Evolutionary conservation across 2,797 vertebrate genomes (phyloP).

Genomic region (Emys orbicularis): DNA sequence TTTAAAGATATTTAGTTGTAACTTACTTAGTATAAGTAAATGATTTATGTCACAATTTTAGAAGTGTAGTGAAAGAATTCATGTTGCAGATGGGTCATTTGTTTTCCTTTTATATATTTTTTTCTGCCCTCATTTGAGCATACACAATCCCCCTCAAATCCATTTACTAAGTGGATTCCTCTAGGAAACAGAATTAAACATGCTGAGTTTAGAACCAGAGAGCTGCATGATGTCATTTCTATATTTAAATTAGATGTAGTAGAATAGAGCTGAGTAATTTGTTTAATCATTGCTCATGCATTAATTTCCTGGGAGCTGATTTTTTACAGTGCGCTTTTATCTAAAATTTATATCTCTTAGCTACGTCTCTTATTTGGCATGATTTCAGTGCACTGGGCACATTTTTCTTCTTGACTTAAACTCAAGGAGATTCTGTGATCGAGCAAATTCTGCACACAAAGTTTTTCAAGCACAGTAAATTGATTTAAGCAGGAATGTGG

Average conservation of each 20-base stretch:
- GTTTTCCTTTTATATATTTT: not conserved
- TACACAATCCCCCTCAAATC: constrained; percentile 7
- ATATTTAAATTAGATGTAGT: constrained; percentile 69
- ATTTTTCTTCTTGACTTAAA: constrained; percentile 51
- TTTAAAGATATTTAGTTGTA: not conserved
- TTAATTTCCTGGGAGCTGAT: constrained; percentile 70
- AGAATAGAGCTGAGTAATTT: constrained; percentile 65
- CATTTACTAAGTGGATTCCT: constrained; percentile 64
- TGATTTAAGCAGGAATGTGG: constrained; percentile 40
- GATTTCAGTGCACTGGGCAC: constrained; percentile 48
- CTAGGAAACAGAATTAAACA: constrained; percentile 56
- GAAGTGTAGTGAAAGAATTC: not conserved
- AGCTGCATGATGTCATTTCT: constrained; percentile 59
- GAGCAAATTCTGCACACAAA: constrained; percentile 23
- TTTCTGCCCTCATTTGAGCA: constrained; percentile 12
- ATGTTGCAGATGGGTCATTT: not conserved
- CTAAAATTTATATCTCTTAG: constrained; percentile 51
- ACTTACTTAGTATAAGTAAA: not conserved
- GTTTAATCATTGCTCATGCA: constrained; percentile 61
- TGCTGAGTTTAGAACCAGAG: not conserved
- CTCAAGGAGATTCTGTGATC: constrained; percentile 38
- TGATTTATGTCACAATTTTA: not conserved
- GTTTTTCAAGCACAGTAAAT: constrained; percentile 38
- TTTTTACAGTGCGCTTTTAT: constrained; percentile 61
- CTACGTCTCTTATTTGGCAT: constrained; percentile 55